A percentile compares a stretch with the other conserved stretches of the same genome.
Evolutionary conservation across 37 sponge, comb jelly and placozoan genomes (phyloP).

Genomic region (Mnemiopsis leidyi): DNA sequence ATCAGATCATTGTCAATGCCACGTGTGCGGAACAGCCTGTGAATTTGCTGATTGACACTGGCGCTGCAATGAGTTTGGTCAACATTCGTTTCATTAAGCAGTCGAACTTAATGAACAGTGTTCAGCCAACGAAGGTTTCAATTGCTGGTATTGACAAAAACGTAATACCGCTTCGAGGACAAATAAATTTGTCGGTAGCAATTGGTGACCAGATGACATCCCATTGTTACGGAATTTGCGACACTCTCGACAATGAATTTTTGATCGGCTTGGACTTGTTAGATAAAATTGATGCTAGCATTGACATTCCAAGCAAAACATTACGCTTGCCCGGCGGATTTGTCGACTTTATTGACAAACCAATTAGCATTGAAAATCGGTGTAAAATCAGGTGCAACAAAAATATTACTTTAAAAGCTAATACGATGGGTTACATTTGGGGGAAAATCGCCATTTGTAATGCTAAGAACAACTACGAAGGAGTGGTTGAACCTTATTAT

Average conservation of each 20-base stretch:
- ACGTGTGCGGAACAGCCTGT: neutral
- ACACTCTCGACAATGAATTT: slow-evolving; percentile 30
- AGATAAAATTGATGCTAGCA: neutral
- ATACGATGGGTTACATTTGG: neutral
- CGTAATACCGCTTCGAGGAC: neutral
- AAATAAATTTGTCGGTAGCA: neutral
- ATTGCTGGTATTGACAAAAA: slow-evolving; percentile 22
- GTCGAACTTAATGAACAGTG: neutral
- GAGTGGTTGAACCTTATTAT: neutral
- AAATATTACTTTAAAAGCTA: neutral
- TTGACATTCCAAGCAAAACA: neutral
- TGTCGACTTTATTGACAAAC: neutral
- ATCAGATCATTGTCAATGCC: neutral
- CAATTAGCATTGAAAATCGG: neutral
- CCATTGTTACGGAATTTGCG: neutral
- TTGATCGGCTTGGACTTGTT: neutral
- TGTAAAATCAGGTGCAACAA: neutral
- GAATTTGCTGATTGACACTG: slow-evolving; percentile 31
- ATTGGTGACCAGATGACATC: neutral
- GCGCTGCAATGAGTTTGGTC: slow-evolving; percentile 4
- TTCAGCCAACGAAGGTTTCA: neutral
- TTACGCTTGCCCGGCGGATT: neutral
- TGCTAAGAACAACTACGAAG: slow-evolving; percentile 12
- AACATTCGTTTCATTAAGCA: slow-evolving; percentile 14
- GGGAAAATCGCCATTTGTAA: neutral